Evolutionary conservation across 2,797 vertebrate species (phyloP), one percentile per base, ranked within the genome.

Genomic region (Hemitrygon akajei): DNA sequence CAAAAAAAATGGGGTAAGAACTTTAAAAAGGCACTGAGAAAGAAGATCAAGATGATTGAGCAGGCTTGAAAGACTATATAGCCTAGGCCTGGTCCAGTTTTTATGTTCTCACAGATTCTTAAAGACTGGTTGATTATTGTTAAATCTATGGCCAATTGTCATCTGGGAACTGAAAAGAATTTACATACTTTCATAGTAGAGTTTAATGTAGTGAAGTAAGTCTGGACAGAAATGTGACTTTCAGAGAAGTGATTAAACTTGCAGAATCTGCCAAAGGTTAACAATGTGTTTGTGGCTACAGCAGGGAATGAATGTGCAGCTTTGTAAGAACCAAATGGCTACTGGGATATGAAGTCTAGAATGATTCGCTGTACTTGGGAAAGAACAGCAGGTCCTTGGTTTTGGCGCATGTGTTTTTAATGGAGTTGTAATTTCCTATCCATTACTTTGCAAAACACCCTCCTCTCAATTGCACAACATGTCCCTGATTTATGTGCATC

Each of bases 341-440:
- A 75, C 91, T 93, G 69, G 71, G 34, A 56, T 73, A 92, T 92
- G 69, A 25, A 34, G 58, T 87, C 84, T 47, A 27, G 89, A 92
- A 92, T 56, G 91, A 75, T 75, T 37, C 56, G 60, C 25, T n/a
- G 82, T n/a, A 60, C 63, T 89, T 69, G 91, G 71, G 91, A 93
- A 73, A 30, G 91, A 76, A 93, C 91, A 93, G 47, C 91, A 75
- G 69, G 40, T 92, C 40, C 37, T 92, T 92, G 40, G 91, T 76
- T 93, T 89, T 47, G 6, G 91, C 30, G 91, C 91, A 93, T 93
- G 91, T 93, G 91, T 92, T 92, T 92, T 73, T 47, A 92, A 92
- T 92, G 89, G 37, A 92, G 34, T 75, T 93, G 91, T 93, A 71
- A 75, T 93, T 93, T 93, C 91, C 91, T 93, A 93, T 93, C 91